Evolutionary conservation across 2,888 invertebrate genomes (phyloP).

Genomic region (Linyphia triangularis): DNA sequence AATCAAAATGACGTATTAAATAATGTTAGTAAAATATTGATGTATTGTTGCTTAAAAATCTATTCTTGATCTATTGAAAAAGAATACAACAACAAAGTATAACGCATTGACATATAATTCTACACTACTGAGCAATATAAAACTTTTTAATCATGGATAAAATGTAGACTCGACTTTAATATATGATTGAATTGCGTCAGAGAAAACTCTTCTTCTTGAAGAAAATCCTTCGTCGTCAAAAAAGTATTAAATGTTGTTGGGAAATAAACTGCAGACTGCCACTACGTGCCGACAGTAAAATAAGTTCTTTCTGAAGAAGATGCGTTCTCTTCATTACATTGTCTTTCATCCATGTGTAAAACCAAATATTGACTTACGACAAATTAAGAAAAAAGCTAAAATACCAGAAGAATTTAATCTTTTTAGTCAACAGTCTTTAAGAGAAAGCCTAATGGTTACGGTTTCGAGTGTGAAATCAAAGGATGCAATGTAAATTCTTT

Average conservation of each 20-base stretch:
- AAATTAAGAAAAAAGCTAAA: slow-evolving; percentile 59
- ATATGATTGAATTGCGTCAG: not conserved
- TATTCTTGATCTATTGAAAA: too few relatives aligned
- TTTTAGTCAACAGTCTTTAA: slow-evolving; percentile 47
- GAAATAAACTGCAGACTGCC: not conserved
- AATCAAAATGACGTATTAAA: too few relatives aligned
- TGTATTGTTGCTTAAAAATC: too few relatives aligned
- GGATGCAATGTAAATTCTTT: not conserved
- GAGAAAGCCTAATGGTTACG: slow-evolving; percentile 17
- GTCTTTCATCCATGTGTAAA: slow-evolving; percentile 47
- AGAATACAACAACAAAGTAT: too few relatives aligned
- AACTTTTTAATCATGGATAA: not conserved
- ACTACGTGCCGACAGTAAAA: slow-evolving; percentile 15
- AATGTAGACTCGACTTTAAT: not conserved
- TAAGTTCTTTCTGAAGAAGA: slow-evolving; percentile 7
- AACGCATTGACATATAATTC: too few relatives aligned
- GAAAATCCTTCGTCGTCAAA: slow-evolving; percentile 8
- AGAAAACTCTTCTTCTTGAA: not conserved
- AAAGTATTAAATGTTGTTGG: slow-evolving; percentile 13
- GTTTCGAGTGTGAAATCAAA: slow-evolving; percentile 16
- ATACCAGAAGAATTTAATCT: slow-evolving; percentile 67
- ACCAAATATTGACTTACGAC: slow-evolving; percentile 61
- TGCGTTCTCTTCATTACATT: not conserved
- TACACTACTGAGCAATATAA: too few relatives aligned
- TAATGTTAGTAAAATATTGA: too few relatives aligned